Evolutionary conservation across 2,888 invertebrate species (phyloP), one percentile per base, ranked within the genome.

Genomic region (Tachina grossa): DNA sequence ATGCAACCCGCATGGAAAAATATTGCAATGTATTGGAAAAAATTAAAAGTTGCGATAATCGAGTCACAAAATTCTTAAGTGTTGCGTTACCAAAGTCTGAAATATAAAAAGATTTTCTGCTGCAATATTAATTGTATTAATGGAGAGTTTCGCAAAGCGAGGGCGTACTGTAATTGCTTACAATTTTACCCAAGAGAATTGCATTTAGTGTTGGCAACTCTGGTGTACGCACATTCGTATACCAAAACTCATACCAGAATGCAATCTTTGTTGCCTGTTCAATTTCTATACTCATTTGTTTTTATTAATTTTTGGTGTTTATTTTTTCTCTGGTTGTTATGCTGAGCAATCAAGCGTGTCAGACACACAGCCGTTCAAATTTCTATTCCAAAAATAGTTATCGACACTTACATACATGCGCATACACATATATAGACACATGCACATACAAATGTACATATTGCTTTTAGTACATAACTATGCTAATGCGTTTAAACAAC

Each of bases 251-350:
- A 19, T 72, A 79, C 80, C 55, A 53, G 45, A 72, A 59, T 68
- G 61, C 72, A 77, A 68, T 81, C 39, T 51, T 39, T 75, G 51
- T 81, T 81, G 66, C 16, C 66, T 78, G 13, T 43, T 69, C 11
- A 39, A 31, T 31, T 71, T 71, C 10, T 43, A 14, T 65, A 16
- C 45, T 22, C 43, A 61, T 13, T 78, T 61, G 16, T 22, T 71
- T 53, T 63, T 41, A 6, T 41, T 49, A 39, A n/a, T 71, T 41
- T 31, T 68, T 59, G 11, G 9, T 57, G 19, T 65, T 61, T 55
- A 41, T 39, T n/a, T 74, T 74, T 31, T 31, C 31, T 31, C 31
- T 31, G 31, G 13, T 53, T 45, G 22, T 69, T 65, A n/a, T 51
- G 14, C 4, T 14, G 68, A 59, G 19, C 45, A 68, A 59, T 22